phyloP scores from a whole-genome alignment of 2,113 vertebrate species.

The Vimba vimba region DNA sequence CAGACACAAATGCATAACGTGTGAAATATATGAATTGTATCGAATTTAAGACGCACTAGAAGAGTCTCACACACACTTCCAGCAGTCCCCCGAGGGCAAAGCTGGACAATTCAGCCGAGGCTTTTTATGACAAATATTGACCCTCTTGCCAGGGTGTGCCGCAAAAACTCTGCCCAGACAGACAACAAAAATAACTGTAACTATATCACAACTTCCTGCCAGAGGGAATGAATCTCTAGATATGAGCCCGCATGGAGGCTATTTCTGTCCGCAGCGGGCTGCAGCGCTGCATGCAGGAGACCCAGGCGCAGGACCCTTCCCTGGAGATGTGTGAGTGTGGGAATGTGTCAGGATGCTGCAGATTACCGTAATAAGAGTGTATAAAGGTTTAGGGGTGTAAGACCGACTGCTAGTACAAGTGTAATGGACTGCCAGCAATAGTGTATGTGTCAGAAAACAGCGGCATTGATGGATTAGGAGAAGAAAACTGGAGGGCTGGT shows the following conservation, averaged over 20 bases:
- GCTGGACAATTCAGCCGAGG: slow-evolving; percentile 73
- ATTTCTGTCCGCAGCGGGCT: slow-evolving; percentile 69
- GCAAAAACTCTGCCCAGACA: slow-evolving; percentile 81
- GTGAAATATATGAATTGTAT: slow-evolving; percentile 3
- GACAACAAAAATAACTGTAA: slow-evolving; percentile 84
- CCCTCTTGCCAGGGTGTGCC: slow-evolving; percentile 68
- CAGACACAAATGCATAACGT: neutral
- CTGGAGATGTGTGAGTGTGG: slow-evolving; percentile 17
- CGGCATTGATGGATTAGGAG: slow-evolving; percentile 1
- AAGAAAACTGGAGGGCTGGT: slow-evolving; percentile 7
- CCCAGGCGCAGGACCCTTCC: slow-evolving; percentile 31
- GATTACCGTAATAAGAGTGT: slow-evolving; percentile 25
- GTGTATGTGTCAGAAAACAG: slow-evolving; percentile 21
- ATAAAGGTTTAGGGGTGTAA: slow-evolving; percentile 7
- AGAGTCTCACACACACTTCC: slow-evolving; percentile 30
- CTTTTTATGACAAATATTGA: slow-evolving; percentile 82
- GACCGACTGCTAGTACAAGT: slow-evolving; percentile 8
- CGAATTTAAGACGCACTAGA: neutral
- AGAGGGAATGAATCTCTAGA: slow-evolving; percentile 77
- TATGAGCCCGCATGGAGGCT: slow-evolving; percentile 71
- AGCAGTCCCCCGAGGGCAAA: slow-evolving; percentile 67
- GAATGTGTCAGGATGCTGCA: slow-evolving; percentile 17
- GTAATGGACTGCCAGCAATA: neutral
- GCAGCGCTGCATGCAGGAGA: slow-evolving; percentile 25
- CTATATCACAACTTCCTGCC: slow-evolving; percentile 83